Percentiles rank a stretch among this genome's conserved stretches.
Evolutionary conservation across 2,888 invertebrate genomes (phyloP).

Genomic region (Plebejus anna): DNA sequence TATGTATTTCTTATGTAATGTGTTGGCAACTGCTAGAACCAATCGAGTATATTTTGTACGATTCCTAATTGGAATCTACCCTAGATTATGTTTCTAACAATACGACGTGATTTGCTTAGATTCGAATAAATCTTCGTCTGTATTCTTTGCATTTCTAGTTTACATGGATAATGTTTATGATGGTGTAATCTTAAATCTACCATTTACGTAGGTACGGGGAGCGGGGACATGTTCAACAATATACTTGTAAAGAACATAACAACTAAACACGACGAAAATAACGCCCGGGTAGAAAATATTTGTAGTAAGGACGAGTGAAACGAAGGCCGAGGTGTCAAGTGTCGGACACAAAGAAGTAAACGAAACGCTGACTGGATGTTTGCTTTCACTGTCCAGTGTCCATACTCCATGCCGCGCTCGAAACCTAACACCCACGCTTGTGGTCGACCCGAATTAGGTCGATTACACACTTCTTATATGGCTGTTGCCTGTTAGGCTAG

Average conservation of each 20-base stretch:
- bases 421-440: conserved; percentile 64
- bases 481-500: neutral
- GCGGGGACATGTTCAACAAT: neutral
- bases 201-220: neutral
- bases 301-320: conserved; percentile 39
- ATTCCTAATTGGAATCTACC: neutral
- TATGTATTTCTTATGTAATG: conserved; percentile 14
- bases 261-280: neutral
- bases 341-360: conserved; percentile 65
- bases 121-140: neutral
- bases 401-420: conserved; percentile 58
- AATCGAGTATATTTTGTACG: neutral
- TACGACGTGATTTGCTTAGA: neutral
- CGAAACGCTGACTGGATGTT: conserved; percentile 63
- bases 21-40: neutral
- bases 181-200: neutral
- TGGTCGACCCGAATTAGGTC: conserved; percentile 42
- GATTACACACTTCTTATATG: conserved; percentile 37
- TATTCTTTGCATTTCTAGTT: neutral
- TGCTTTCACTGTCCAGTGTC: conserved; percentile 62
- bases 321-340: conserved; percentile 70
- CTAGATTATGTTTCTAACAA: neutral
- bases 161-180: neutral
- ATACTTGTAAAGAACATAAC: neutral
- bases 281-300: conserved; percentile 2